Conservation (phyloP, 2,113 vertebrate species). For the Crotalus horridus region DNA sequence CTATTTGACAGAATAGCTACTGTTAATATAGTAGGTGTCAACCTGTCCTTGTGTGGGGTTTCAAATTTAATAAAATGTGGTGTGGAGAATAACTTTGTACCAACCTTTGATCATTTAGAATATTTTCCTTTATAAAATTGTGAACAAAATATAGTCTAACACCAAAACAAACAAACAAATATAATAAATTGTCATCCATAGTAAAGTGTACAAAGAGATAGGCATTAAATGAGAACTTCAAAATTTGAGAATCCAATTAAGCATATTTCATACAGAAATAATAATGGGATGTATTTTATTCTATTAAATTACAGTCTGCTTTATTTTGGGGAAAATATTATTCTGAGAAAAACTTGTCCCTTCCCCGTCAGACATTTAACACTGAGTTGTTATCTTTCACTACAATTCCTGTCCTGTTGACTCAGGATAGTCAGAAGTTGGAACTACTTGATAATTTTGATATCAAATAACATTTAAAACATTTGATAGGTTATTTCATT, state of each 20-base stretch:
- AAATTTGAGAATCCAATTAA: background rate
- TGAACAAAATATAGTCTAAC: background rate
- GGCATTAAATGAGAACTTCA: background rate
- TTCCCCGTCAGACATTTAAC: background rate
- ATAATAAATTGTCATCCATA: background rate
- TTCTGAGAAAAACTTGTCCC: background rate
- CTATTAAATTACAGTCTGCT: background rate
- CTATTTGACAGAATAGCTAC: too few species aligned
- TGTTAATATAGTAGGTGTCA: too few species aligned
- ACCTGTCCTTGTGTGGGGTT: background rate
- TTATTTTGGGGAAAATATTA: background rate
- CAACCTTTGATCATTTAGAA: background rate
- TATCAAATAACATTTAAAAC: background rate
- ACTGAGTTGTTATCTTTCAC: background rate
- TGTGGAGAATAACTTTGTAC: background rate
- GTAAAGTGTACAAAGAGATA: background rate
- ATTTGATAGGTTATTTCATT: background rate
- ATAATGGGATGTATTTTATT: background rate
- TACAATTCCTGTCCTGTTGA: background rate
- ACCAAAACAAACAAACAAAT: background rate
- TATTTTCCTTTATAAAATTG: background rate
- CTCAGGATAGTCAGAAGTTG: background rate
- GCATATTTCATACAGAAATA: background rate
- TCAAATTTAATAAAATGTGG: background rate
- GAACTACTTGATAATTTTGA: background rate